A percentile compares a stretch with the other conserved stretches of the same genome.
Evolutionary conservation across 2,797 vertebrate species (phyloP).

Genomic region (Gouania willdenowi): DNA sequence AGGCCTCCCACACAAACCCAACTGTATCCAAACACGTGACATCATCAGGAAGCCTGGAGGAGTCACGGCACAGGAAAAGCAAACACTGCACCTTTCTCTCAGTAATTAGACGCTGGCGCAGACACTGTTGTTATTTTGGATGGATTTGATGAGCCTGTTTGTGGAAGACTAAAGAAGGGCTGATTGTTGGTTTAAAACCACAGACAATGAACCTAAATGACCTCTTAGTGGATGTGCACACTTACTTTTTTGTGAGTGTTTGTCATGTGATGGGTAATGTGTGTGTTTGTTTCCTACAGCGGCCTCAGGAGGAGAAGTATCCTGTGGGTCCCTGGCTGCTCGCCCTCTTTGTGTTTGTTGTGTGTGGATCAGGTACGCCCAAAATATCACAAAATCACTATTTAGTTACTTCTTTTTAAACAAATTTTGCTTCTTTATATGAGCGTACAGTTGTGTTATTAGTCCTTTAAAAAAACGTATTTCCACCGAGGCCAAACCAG

Average conservation of each 20-base stretch:
- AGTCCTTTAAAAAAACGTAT: too few relatives aligned
- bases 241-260: neutral
- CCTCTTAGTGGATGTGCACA: neutral
- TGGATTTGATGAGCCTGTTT: neutral
- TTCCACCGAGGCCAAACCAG: too few relatives aligned
- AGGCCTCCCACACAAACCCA: too few relatives aligned
- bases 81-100: neutral
- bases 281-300: conserved; percentile 31
- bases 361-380: conserved; percentile 88
- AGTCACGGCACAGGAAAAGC: neutral
- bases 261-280: too few relatives aligned
- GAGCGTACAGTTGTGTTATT: too few relatives aligned
- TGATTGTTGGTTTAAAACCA: neutral
- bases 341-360: conserved; percentile 93
- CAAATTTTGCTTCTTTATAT: too few relatives aligned
- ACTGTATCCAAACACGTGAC: conserved; percentile 8
- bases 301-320: conserved; percentile 86
- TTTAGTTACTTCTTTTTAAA: too few relatives aligned
- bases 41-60: conserved; percentile 3
- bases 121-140: conserved; percentile 7
- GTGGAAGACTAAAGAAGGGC: neutral
- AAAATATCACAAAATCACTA: too few relatives aligned
- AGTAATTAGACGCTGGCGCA: conserved; percentile 8
- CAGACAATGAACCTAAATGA: neutral
- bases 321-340: conserved; percentile 93